Conservation (phyloP, 2,797 vertebrate species). For the Tarsius wallacei region DNA sequence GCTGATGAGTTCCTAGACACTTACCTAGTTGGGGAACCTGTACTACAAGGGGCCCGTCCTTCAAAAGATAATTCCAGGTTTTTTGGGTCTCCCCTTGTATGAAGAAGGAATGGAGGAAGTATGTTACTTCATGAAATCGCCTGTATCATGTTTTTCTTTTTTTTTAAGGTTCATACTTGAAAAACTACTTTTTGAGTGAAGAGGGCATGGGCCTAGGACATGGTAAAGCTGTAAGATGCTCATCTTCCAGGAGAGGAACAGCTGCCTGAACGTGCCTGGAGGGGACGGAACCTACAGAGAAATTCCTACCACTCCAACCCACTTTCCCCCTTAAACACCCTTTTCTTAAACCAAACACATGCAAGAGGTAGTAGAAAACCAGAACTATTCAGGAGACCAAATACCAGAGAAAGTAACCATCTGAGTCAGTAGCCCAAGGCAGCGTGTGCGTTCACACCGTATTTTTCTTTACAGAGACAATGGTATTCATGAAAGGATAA, state of each 20-base stretch:
- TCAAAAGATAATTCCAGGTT: no score
- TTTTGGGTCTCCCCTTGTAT: no score
- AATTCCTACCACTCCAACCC: background rate
- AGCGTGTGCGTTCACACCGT: background rate
- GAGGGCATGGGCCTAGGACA: background rate
- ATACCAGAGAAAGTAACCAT: conserved; percentile 49
- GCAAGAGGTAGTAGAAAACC: conserved; percentile 29
- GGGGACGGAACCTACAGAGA: background rate
- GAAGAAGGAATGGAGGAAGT: background rate
- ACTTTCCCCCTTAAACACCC: background rate
- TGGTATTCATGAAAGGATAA: conserved; percentile 76
- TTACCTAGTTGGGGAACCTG: no score
- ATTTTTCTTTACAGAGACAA: conserved; percentile 31
- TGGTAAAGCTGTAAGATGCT: background rate
- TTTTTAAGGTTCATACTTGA: background rate
- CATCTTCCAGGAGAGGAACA: background rate
- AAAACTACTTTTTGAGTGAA: background rate
- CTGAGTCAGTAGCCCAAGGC: conserved; percentile 52
- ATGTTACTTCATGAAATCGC: background rate
- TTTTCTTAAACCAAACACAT: background rate
- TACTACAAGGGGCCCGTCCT: no score
- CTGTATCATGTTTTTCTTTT: background rate
- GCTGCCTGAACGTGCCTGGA: background rate
- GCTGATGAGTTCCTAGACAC: no score
- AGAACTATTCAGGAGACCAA: conserved; percentile 79